phyloP scores from a whole-genome alignment of 2,888 invertebrate genomes.

The Peribatodes rhomboidaria region DNA sequence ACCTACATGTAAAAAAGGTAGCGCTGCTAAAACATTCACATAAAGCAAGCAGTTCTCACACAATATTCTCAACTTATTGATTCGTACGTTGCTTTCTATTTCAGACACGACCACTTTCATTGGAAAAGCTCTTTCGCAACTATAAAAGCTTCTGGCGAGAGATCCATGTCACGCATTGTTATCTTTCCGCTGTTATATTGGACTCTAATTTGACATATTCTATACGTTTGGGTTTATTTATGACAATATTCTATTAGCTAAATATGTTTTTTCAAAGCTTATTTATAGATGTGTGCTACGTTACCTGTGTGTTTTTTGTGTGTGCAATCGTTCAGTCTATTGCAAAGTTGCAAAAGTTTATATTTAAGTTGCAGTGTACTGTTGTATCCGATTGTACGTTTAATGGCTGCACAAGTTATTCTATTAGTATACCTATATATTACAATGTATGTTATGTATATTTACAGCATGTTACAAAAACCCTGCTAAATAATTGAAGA shows the following conservation, averaged over 20 bases:
- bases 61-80: not conserved
- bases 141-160: slow-evolving; percentile 42
- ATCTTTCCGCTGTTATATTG: slow-evolving; percentile 36
- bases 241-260: slow-evolving; percentile 34
- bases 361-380: too few relatives aligned
- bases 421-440: too few relatives aligned
- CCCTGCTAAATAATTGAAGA: too few relatives aligned
- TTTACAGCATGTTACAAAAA: too few relatives aligned
- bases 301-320: not conserved
- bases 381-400: too few relatives aligned
- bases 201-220: slow-evolving; percentile 39
- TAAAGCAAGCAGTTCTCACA: not conserved
- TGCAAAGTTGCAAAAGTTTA: not conserved
- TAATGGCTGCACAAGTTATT: too few relatives aligned
- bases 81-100: slow-evolving; percentile 18
- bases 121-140: slow-evolving; percentile 33
- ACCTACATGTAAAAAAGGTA: not conserved
- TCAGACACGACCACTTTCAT: slow-evolving; percentile 22
- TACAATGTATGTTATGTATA: too few relatives aligned
- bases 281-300: slow-evolving; percentile 16
- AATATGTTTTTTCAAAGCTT: slow-evolving; percentile 28
- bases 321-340: not conserved
- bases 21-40: not conserved
- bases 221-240: slow-evolving; percentile 36
- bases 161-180: slow-evolving; percentile 39